phyloP scores from a whole-genome alignment of 2,797 vertebrate genomes.

The Lagodon rhomboides region DNA sequence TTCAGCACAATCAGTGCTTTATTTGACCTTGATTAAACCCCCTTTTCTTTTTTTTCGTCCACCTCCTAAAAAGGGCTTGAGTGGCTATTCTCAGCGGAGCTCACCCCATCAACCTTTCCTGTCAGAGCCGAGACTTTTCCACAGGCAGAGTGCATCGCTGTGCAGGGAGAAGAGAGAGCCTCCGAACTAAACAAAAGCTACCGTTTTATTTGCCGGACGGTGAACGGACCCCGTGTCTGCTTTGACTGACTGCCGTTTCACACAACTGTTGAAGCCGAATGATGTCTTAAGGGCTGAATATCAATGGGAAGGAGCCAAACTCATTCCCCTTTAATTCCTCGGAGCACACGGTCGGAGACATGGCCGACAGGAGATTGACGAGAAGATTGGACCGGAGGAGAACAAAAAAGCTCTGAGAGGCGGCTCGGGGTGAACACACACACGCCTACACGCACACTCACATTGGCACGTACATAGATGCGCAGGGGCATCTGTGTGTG shows the following conservation, averaged over 20 bases:
- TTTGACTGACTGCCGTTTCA: conserved; percentile 44
- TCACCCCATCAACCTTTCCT: conserved; percentile 73
- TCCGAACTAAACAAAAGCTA: conserved; percentile 58
- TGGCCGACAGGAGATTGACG: conserved; percentile 68
- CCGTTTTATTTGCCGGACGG: conserved; percentile 62
- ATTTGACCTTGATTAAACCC: conserved; percentile 70
- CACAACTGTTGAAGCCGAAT: conserved; percentile 27
- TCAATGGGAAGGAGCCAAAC: conserved; percentile 47
- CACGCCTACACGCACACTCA: not conserved
- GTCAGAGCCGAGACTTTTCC: conserved; percentile 61
- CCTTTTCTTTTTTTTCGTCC: conserved; percentile 3
- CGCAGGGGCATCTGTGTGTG: conserved; percentile 54
- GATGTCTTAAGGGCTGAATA: conserved; percentile 54
- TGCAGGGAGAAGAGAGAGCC: conserved; percentile 34
- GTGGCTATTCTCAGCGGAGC: conserved; percentile 61
- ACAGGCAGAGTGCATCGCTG: conserved; percentile 42
- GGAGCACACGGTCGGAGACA: conserved; percentile 41
- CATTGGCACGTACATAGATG: conserved; percentile 32
- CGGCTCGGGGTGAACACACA: conserved; percentile 50
- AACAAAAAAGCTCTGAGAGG: conserved; percentile 71
- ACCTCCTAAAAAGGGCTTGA: conserved; percentile 47
- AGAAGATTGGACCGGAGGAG: conserved; percentile 63
- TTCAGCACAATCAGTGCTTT: conserved; percentile 56
- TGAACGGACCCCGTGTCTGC: conserved; percentile 36
- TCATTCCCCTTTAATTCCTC: conserved; percentile 62